Percentiles rank a stretch among this genome's conserved stretches.
Conservation (phyloP, 1,140 invertebrate genomes). For the Hycleus cichorii region DNA sequence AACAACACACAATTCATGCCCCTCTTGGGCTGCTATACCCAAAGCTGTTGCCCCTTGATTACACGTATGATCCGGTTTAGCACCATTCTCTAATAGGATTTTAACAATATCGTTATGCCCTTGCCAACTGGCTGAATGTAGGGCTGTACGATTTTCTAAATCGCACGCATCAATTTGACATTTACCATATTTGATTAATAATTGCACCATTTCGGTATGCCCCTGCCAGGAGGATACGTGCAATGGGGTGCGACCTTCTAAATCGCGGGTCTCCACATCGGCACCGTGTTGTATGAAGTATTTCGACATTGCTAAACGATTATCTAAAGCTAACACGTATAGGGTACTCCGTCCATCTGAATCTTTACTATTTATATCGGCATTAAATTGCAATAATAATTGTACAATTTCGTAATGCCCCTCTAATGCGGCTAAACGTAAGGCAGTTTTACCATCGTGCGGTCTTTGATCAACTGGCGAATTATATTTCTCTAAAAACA, state of each 20-base stretch:
- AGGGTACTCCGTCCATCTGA: conserved; percentile 87
- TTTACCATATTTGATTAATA: conserved; percentile 65
- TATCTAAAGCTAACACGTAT: conserved; percentile 87
- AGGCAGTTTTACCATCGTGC: conserved; percentile 88
- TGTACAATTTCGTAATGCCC: conserved; percentile 79
- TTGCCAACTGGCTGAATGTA: conserved; percentile 94
- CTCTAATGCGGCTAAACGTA: conserved; percentile 81
- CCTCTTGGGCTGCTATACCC: conserved; percentile 79
- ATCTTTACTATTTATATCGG: conserved; percentile 85
- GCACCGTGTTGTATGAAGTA: conserved; percentile 74
- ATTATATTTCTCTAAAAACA: conserved; percentile 63
- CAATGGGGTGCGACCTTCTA: conserved; percentile 84
- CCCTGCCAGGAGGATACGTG: conserved; percentile 94
- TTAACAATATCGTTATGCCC: conserved; percentile 80
- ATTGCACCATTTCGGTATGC: conserved; percentile 83
- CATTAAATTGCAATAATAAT: conserved; percentile 63
- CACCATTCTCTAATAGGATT: conserved; percentile 68
- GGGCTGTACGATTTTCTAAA: conserved; percentile 78
- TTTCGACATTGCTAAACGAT: conserved; percentile 75
- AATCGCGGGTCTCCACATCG: conserved; percentile 78
- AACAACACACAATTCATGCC: conserved; percentile 84
- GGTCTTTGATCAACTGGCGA: conserved; percentile 83
- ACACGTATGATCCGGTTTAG: conserved; percentile 82
- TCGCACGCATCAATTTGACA: conserved; percentile 85
- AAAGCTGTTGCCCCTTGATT: conserved; percentile 91